Percentiles rank a stretch among this genome's conserved stretches.
phyloP scores from a whole-genome alignment of 2,888 invertebrate genomes.

The Dorcus hopei region DNA sequence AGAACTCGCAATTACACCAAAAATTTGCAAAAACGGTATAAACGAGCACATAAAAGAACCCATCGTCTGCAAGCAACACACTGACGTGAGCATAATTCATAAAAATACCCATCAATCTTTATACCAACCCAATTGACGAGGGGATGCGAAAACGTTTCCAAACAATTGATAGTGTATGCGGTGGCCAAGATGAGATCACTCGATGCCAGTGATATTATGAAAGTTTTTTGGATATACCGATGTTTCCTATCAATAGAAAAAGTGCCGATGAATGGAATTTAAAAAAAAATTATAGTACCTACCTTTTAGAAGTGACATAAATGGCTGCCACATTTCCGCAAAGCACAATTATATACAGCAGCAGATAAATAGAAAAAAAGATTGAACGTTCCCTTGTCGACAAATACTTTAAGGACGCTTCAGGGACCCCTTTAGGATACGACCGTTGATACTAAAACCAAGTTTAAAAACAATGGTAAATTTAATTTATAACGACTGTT shows the following conservation, averaged over 20 bases:
- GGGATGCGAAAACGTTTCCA: constrained; percentile 40
- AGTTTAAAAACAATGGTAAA: no score
- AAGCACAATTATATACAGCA: constrained; percentile 24
- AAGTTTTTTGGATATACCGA: constrained; percentile 53
- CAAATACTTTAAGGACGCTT: constrained; percentile 9
- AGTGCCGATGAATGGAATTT: not conserved
- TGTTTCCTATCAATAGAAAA: constrained; percentile 42
- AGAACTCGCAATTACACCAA: constrained; percentile 53
- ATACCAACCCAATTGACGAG: constrained; percentile 42
- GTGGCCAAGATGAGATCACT: constrained; percentile 50
- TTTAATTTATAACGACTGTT: no score
- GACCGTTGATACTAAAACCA: not conserved
- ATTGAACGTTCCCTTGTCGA: constrained; percentile 20
- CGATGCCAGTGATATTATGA: constrained; percentile 52
- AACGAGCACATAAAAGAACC: constrained; percentile 52
- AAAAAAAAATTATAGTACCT: not conserved
- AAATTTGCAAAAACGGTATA: constrained; percentile 53
- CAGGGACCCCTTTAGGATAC: not conserved
- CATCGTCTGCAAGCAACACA: constrained; percentile 42
- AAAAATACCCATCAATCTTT: no score
- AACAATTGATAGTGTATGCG: constrained; percentile 37
- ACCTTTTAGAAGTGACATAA: constrained; percentile 28
- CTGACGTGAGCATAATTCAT: no score
- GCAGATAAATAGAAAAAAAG: constrained; percentile 27
- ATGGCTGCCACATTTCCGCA: constrained; percentile 32